Evolutionary conservation across 2,888 invertebrate genomes (phyloP), one percentile per base, ranked within the genome.

Genomic region (Apantesis nais): DNA sequence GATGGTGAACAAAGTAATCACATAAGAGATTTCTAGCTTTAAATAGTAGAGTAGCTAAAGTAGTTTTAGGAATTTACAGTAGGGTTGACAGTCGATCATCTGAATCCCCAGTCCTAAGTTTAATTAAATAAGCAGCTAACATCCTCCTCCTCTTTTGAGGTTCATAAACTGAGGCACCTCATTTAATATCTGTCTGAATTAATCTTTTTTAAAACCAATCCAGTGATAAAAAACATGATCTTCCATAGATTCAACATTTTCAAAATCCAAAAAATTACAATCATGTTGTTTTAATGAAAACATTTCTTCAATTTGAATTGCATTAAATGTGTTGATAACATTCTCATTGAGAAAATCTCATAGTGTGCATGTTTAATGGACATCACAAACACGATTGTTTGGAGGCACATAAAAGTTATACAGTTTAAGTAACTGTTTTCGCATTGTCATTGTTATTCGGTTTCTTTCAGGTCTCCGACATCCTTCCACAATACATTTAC

Each of bases 71-170:
- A 2, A 67, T 58, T 37, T 66, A 2, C 11, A 66, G 39, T 22
- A 66, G 39, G 22, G 60, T 41, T 29, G 68, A 52, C 44, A 68
- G 37, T 16, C 73, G 39, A 29, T 71, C 68, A 60, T 71, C 48
- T 29, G 66, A 68, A 37, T 73, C 73, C 19, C 65, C 69, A 52
- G 73, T 73, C 39, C 69, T 69, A 1, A 73, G 61, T 66, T 73
- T 73, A 11, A 68, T 68, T 39, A 62, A 62, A 52, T 67, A 62
- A 34, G 60, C 52, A 16, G 67, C 67, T 29, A 58, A 58, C 29
- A 25, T 58, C 9, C 29, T 29, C 29, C 2, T 12, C 58, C 25
- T 25, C 58, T 58, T 58, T 58, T 58, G 29, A 58, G 25, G 25
- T 58, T 58, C 58, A 25, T 25, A 58, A 58, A 58, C 58, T 58